A percentile compares a stretch with the other conserved stretches of the same genome.
Conservation (phyloP, 2,113 vertebrate genomes). For the Jaculus jaculus region DNA sequence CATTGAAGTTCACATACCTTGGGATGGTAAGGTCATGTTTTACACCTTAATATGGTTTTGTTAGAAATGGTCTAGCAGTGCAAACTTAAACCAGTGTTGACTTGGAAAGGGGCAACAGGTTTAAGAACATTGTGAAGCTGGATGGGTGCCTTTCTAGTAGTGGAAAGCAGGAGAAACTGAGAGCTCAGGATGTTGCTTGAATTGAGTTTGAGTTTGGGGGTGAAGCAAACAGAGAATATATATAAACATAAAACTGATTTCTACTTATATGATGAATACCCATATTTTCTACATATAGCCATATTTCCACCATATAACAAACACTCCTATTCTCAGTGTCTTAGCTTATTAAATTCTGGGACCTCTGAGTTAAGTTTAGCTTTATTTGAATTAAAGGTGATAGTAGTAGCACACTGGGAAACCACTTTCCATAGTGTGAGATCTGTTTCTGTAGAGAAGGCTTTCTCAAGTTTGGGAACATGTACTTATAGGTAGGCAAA, state of each 20-base stretch:
- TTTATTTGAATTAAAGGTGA: not conserved
- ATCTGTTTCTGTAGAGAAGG: not conserved
- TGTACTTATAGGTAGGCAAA: not conserved
- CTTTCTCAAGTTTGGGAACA: slow-evolving; percentile 46
- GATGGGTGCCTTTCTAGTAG: not conserved
- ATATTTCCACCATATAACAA: not conserved
- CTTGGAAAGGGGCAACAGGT: not conserved
- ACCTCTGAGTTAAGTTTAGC: not conserved
- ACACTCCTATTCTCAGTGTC: not conserved
- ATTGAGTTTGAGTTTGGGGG: not conserved
- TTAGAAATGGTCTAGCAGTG: not conserved
- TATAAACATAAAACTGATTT: not conserved
- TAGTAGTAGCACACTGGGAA: not conserved
- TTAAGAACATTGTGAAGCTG: not conserved
- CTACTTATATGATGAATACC: not conserved
- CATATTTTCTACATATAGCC: not conserved
- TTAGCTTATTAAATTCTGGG: not conserved
- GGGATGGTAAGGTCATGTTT: not conserved
- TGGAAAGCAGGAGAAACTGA: not conserved
- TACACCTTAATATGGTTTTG: not conserved
- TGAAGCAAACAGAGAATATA: not conserved
- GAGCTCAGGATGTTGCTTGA: not conserved
- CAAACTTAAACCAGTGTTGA: not conserved
- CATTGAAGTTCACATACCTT: slow-evolving; percentile 10
- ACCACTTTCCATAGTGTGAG: not conserved